A percentile compares a stretch with the other conserved stretches of the same genome.
These are phyloP conservation scores for Rhea pennata DNA, from an alignment of 2,113 vertebrate species.

Conservation along the genomic window DNA sequence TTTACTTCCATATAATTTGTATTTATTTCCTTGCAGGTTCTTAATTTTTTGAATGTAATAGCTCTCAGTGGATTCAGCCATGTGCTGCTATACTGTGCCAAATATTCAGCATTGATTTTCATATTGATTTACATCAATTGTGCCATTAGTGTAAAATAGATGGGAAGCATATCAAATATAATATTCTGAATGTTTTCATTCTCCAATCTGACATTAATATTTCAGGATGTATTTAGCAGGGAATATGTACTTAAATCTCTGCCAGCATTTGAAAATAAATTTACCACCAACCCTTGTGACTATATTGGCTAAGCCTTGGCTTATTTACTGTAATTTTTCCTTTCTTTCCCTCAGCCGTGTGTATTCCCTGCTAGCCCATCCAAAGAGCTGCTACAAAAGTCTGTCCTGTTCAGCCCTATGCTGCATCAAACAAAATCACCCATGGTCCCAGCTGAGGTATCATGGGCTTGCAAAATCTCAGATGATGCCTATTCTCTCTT, in stretches of 20 bases:
- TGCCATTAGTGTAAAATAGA: constrained; percentile 47
- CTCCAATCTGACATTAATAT: constrained; percentile 56
- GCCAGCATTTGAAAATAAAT: constrained; percentile 3
- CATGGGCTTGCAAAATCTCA: not conserved
- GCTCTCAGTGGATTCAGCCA: constrained; percentile 23
- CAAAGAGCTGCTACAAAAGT: not conserved
- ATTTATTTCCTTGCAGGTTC: constrained; percentile 49
- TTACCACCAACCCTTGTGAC: not conserved
- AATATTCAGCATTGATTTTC: constrained; percentile 56
- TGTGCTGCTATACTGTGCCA: constrained; percentile 1
- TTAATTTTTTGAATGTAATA: constrained; percentile 46
- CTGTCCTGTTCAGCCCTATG: not conserved
- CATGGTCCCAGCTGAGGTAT: not conserved
- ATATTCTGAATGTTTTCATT: constrained; percentile 47
- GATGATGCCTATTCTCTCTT: not conserved
- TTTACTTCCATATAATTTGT: constrained; percentile 47
- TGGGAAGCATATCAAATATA: not conserved
- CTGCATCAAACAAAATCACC: not conserved
- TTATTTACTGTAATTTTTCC: not conserved
- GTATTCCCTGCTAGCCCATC: not conserved
- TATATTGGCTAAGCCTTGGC: not conserved
- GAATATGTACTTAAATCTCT: constrained; percentile 18
- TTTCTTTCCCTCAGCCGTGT: not conserved
- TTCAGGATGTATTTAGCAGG: constrained; percentile 42
- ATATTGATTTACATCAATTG: constrained; percentile 56